Evolutionary conservation across 2,113 vertebrate species (phyloP), one percentile per base, ranked within the genome.

Genomic region (Bombycilla garrulus): DNA sequence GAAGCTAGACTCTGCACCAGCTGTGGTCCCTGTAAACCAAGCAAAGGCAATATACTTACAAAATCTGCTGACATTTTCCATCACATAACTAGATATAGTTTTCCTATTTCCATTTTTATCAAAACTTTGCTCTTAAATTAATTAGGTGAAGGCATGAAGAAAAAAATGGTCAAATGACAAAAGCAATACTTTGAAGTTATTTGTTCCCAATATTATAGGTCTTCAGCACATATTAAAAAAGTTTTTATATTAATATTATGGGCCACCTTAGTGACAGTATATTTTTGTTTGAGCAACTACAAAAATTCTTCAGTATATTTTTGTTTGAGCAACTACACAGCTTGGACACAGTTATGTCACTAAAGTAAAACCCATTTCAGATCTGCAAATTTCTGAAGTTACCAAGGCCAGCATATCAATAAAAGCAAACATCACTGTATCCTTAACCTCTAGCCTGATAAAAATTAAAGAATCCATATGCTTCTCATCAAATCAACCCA

Each of bases 1-100:
- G 99, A 99, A 86, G 98, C 98, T 71, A 99, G 98, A 57, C 98
- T 97, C 53, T 99, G 99, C 79, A 99, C 98, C 74, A 99, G 96
- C 95, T 99, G 98, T 15, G 99, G 99, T 65, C 98, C 98, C 99
- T 99, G 93, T 35, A 57, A 95, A 94, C 18, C 25, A 66, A 95
- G 35, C 20, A 90, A 51, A 93, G 88, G 28, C 10, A 82, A 94
- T 61, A 85, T 2, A 21, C 8, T 78, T 81, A 79, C 1, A 74
- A 47, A 89, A 61, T 44, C 15, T 31, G 42, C 25, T 74, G 54
- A 36, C 11, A 23, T 73, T 88, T 89, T 54, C 42, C 12, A 38
- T 58, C 47, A 66, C 18, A 24, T 24, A 88, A 71, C 18, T 15
- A 78, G 14, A 28, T 24, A 78, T 9, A 29, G 11, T 16, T 57